Percentiles rank a stretch among this genome's conserved stretches.
These are phyloP conservation scores for Calycopis cecrops DNA, from an alignment of 1,140 invertebrate genomes.

Conservation along the genomic window DNA sequence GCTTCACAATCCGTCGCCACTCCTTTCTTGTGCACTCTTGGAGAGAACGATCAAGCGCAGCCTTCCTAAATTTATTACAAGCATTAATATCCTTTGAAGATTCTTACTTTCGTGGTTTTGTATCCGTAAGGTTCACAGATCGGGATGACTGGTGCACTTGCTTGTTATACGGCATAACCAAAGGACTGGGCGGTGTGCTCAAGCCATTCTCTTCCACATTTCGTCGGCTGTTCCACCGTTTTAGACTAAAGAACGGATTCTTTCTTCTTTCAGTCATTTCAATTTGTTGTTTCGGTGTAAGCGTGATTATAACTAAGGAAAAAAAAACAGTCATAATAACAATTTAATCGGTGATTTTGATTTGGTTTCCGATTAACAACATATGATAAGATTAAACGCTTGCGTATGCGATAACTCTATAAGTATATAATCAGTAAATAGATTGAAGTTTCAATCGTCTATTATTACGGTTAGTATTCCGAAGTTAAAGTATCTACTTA, in stretches of 20 bases:
- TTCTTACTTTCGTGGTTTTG: constrained; percentile 43
- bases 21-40: too few relatives aligned
- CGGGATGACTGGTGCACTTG: constrained; percentile 20
- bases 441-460: too few relatives aligned
- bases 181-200: constrained; percentile 16
- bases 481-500: too few relatives aligned
- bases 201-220: constrained; percentile 20
- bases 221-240: constrained; percentile 48
- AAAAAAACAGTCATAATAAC: constrained; percentile 16
- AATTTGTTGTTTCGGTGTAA: constrained; percentile 13
- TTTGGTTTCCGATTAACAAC: constrained; percentile 20
- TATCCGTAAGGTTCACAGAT: constrained; percentile 26
- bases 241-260: constrained; percentile 52
- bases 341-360: constrained; percentile 21
- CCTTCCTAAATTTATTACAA: too few relatives aligned
- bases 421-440: too few relatives aligned
- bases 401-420: not conserved
- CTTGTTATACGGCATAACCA: constrained; percentile 21
- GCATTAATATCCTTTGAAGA: not conserved
- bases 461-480: too few relatives aligned
- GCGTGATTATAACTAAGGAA: not conserved
- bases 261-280: constrained; percentile 62
- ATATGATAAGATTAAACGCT: constrained; percentile 23
- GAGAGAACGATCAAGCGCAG: too few relatives aligned
- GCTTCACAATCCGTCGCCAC: too few relatives aligned